Evolutionary conservation across 1,140 invertebrate species (phyloP), one percentile per base, ranked within the genome.

Genomic region (Neocloeon triangulifer): DNA sequence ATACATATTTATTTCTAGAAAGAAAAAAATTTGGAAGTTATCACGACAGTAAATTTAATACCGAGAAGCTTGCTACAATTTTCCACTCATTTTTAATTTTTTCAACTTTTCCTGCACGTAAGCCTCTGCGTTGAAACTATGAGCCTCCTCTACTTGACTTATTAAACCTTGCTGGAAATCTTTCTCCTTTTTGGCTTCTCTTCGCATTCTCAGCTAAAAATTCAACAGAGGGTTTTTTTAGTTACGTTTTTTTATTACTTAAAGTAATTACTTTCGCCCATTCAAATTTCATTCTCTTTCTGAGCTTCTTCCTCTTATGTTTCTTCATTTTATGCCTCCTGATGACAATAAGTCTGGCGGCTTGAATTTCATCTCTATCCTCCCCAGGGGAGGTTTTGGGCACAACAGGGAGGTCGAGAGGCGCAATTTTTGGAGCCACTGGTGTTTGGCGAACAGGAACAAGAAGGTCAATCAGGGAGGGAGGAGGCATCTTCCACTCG

Each of bases 251-350:
- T 14, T 7, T 18, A 28, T 5, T 7, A 15, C 5, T 18, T 5
- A 28, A 27, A 41, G 12, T 17, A 12, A 41, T 8, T 7, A 64
- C 52, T 46, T 75, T 80, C n/a, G 61, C 63, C 62, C 69, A 73
- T 26, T 64, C 57, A 52, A 64, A 71, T 42, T 69, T 71, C 71
- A 80, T 78, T 36, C 54, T 66, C 45, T 75, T 84, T 33, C 73
- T 59, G 17, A 79, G 49, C 50, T 86, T 88, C 43, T 47, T 72
- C 25, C 75, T 55, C 47, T 85, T 79, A 43, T 86, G 81, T 43
- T 72, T 78, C 45, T 73, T 81, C 71, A 89, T 85, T 54, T 88
- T 89, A 21, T 62, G 65, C 26, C 65, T 58, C 23, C 81, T 62
- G 26, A 85, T 84, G 0, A 73, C 66, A 42, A 85, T 73, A 21